Evolutionary conservation across 1,140 invertebrate genomes (phyloP), one percentile per base, ranked within the genome.

Genomic region (Araneus ventricosus): DNA sequence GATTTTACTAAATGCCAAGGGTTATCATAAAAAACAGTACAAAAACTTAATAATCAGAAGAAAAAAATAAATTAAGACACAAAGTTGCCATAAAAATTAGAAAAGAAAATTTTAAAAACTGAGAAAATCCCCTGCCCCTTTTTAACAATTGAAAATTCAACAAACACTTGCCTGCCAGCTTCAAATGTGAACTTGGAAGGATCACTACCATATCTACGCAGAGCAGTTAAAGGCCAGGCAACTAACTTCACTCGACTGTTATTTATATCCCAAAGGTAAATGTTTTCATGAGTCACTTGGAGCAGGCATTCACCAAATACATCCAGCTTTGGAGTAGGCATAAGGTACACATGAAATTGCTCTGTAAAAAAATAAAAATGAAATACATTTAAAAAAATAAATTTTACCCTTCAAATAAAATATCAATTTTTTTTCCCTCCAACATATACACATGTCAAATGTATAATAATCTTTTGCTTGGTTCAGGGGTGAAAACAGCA

Each of bases 161-260:
- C 6, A 85, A 63, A 41, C 8, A 90, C 90, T 94, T 61, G 94
- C 94, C 94, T 95, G 57, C 95, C 95, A 85, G 94, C 95, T 94
- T 95, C 95, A 93, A 95, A 95, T 27, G 95, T 95, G 89, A 95
- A 95, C 88, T 95, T 95, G n/a, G 94, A 93, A 22, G 93, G 90
- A 94, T 95, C 95, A 59, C 94, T 93, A 61, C 95, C 95, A 94
- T 95, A 95, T 92, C 95, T 88, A 39, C 95, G 94, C 24, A 95
- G 93, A 14, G 95, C 93, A 41, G 94, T 95, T 34, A 95, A 93
- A n/a, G 95, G 95, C 95, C 95, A 95, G 45, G 94, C 94, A 52
- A 94, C 94, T 67, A 95, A 82, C 67, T 94, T 94, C 61, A 94
- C 67, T 41, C 94, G 94, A 61, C 94, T 93, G 87, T 95, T 95